Evolutionary conservation across 2,797 vertebrate species (phyloP), one percentile per base, ranked within the genome.

Genomic region (Rhinoraja longicauda): DNA sequence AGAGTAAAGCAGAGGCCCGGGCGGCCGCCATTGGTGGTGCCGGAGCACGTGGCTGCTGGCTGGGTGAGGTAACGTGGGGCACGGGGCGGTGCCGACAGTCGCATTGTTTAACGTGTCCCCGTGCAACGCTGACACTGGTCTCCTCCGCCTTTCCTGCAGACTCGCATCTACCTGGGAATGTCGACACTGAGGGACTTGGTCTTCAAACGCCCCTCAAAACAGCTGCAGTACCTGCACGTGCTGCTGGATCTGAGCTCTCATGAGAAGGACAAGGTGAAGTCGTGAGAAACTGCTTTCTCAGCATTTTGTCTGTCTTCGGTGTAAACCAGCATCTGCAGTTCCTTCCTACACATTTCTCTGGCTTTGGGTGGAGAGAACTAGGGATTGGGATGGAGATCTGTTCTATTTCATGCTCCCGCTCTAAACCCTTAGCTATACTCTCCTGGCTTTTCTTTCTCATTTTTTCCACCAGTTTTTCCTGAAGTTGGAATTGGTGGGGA

Each of bases 241-340:
- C 97, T 99, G 4, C 95, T 99, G 93, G 98, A 99, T 94, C 97
- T 99, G 94, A 99, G 98, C 96, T 99, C 98, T 0, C 98, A 99
- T 0, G 98, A 99, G 82, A 99, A 99, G 94, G 98, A 99, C 94
- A 99, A 99, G 97, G 98, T 98, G 76, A 88, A 78, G 12, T 39
- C 32, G 0, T 64, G 15, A 1, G 57, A 21, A 6, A 10, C 12
- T 17, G 0, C 39, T 29, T 9, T 39, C 39, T n/a, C 10, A 0
- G 45, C 45, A 53, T 53, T 53, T 53, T 53, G 4, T 53, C 45
- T 53, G 45, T 53, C 45, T 53, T 53, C 0, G 45, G 45, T 53
- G 45, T 53, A 53, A 53, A 53, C 45, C 45, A 53, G 45, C 45
- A 53, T 53, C 45, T 53, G 45, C 45, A 5, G 45, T 53, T 53